phyloP scores from a whole-genome alignment of 2,797 vertebrate species.

The Threskiornis aethiopicus region DNA sequence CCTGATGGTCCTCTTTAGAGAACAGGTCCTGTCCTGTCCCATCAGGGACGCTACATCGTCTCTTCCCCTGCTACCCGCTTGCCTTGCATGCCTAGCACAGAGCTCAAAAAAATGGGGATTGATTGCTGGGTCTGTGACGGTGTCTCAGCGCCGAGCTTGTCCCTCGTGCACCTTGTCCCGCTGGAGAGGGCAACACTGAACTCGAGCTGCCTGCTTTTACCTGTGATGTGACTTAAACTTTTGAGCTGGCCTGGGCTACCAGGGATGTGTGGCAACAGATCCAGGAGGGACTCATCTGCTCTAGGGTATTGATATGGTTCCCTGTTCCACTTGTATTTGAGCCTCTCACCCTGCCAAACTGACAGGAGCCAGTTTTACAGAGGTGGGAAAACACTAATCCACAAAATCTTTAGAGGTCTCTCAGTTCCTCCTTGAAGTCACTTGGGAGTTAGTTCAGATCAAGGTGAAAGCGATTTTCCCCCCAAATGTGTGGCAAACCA shows the following conservation, averaged over 20 bases:
- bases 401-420: background rate
- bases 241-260: background rate
- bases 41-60: background rate
- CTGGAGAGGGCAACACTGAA: background rate
- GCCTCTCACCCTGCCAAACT: background rate
- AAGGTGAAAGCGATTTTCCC: background rate
- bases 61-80: background rate
- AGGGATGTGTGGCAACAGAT: background rate
- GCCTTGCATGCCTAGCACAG: background rate
- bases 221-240: background rate
- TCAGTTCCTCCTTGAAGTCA: background rate
- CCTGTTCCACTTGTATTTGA: background rate
- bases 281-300: background rate
- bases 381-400: background rate
- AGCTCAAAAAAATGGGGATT: background rate
- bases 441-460: background rate
- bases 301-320: background rate
- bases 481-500: background rate
- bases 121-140: background rate
- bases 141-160: accelerated
- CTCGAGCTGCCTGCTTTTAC: background rate
- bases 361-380: background rate
- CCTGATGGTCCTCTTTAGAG: background rate
- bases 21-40: background rate
- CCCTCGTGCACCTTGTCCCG: background rate